Evolutionary conservation across 2,113 vertebrate genomes (phyloP).

Genomic region (Sterrhoptilus dennistouni): DNA sequence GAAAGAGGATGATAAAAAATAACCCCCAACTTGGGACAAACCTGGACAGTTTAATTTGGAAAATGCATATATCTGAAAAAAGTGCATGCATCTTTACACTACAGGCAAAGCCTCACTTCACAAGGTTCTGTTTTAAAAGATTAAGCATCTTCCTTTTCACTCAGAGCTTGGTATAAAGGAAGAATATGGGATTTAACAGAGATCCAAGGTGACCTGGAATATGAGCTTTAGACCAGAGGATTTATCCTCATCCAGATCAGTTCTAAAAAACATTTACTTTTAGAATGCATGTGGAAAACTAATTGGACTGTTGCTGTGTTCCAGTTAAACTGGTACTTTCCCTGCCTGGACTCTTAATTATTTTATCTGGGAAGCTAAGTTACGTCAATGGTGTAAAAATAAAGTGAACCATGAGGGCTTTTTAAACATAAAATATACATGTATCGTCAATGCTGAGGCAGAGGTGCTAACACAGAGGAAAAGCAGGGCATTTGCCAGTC

Average conservation of each 20-base stretch:
- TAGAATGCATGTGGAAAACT: background rate
- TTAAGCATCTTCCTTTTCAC: background rate
- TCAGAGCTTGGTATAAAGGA: background rate
- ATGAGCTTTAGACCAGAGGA: background rate
- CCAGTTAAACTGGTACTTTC: background rate
- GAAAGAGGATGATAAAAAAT: background rate
- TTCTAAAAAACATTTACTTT: background rate
- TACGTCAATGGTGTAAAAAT: background rate
- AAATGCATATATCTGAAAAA: background rate
- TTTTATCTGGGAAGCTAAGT: background rate
- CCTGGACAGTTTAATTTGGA: background rate
- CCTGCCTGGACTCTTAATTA: background rate
- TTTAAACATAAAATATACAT: background rate
- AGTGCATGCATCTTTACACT: fast-evolving
- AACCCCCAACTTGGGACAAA: background rate
- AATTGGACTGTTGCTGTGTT: background rate
- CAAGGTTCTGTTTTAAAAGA: background rate
- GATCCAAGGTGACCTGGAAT: background rate
- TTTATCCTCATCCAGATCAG: background rate
- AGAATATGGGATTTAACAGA: background rate
- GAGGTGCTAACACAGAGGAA: background rate
- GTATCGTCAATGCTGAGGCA: background rate
- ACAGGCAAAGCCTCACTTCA: background rate
- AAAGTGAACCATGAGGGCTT: background rate
- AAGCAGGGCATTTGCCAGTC: background rate